Evolutionary conservation across 2,113 vertebrate genomes (phyloP).

Genomic region (Poeciliopsis retropinna): DNA sequence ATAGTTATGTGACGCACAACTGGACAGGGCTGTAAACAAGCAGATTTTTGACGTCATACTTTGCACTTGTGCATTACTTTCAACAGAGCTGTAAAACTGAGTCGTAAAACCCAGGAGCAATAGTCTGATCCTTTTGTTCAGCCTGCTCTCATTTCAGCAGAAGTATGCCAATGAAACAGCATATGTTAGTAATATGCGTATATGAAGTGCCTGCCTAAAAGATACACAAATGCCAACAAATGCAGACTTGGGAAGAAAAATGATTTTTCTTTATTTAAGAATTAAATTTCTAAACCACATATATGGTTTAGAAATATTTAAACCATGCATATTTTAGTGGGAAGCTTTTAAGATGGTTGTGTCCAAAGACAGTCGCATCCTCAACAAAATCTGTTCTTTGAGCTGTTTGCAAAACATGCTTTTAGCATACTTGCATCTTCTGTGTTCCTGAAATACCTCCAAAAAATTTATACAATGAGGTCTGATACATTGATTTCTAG

Average conservation of each 20-base stretch:
- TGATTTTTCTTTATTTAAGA: too few species aligned
- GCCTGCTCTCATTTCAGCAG: background rate
- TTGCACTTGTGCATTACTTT: background rate
- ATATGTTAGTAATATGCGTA: background rate
- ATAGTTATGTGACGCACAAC: background rate
- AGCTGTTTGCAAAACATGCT: too few species aligned
- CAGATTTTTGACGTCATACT: background rate
- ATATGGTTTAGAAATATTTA: background rate
- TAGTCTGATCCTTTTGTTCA: background rate
- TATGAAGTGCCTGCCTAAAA: background rate
- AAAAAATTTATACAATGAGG: too few species aligned
- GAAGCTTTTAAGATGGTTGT: background rate
- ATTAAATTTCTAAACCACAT: too few species aligned
- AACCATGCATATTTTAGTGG: background rate
- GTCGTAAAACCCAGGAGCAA: background rate
- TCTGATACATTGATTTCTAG: too few species aligned
- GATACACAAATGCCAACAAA: background rate
- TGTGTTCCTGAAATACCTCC: too few species aligned
- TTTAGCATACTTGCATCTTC: too few species aligned
- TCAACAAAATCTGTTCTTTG: background rate
- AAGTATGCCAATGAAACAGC: background rate
- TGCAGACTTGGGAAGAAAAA: background rate
- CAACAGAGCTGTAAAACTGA: background rate
- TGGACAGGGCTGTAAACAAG: background rate
- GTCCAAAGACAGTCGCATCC: background rate